Evolutionary conservation across 2,113 vertebrate genomes (phyloP).

Genomic region (Thunnus thynnus): DNA sequence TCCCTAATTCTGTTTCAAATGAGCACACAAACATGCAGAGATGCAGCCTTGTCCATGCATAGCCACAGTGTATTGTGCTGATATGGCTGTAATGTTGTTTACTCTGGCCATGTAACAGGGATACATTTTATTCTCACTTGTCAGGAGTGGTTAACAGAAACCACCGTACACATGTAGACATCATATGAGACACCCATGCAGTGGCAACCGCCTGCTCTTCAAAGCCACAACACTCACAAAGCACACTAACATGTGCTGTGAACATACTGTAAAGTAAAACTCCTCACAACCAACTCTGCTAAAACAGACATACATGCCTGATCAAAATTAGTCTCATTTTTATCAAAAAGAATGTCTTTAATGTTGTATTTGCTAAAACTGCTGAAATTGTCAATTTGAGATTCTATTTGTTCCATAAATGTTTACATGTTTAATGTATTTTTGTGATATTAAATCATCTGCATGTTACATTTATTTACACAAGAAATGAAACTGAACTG

Average conservation of each 20-base stretch:
- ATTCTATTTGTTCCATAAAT: neutral
- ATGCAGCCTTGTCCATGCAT: constrained; percentile 15
- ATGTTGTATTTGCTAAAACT: neutral
- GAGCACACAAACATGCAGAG: constrained; percentile 16
- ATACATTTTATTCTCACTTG: constrained; percentile 30
- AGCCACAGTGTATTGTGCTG: constrained; percentile 32
- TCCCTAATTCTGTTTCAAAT: neutral
- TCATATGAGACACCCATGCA: constrained; percentile 21
- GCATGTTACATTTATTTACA: neutral
- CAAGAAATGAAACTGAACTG: neutral
- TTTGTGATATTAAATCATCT: neutral
- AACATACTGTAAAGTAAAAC: neutral
- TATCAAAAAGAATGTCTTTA: no score
- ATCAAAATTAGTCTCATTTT: neutral
- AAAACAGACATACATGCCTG: neutral
- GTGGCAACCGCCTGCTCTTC: constrained; percentile 11
- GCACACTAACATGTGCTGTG: constrained; percentile 12
- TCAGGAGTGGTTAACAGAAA: constrained; percentile 37
- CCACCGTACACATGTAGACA: constrained; percentile 6
- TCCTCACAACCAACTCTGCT: neutral
- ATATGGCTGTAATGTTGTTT: constrained; percentile 39
- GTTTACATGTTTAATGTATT: neutral
- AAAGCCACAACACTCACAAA: constrained; percentile 41
- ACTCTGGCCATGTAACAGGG: constrained; percentile 23
- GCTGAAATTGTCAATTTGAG: neutral